Evolutionary conservation across 2,888 invertebrate species (phyloP), one percentile per base, ranked within the genome.

Genomic region (Meloe dianella): DNA sequence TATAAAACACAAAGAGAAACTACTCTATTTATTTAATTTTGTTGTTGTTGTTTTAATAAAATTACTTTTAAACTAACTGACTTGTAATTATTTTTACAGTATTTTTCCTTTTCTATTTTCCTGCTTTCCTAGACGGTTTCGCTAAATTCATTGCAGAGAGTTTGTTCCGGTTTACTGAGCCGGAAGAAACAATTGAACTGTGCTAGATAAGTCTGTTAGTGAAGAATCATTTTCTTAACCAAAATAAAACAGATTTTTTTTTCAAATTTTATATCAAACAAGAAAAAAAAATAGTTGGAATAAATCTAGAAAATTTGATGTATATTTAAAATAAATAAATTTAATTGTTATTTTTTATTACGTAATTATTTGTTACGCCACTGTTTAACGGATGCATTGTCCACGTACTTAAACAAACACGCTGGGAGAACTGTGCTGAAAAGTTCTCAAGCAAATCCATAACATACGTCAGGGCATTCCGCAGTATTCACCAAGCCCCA

Each of bases 401-500:
- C 75, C 77, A 77, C 77, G 75, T 77, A 77, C 75, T 75, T 72
- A 70, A 71, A 77, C 73, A 77, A 77, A 75, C 77, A 77, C 73
- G 77, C 77, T 77, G 77, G 75, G 77, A 76, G 77, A 77, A 76
- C 73, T 66, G 71, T 72, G 72, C 61, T 71, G 73, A 73, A 75
- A 72, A 69, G 75, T 77, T 77, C 77, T 77, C 77, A 77, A 54
- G 75, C 74, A 65, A 76, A 75, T 75, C 73, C 75, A 71, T 73
- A 72, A 73, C 76, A 75, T 75, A 75, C 77, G 77, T 76, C 75
- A 75, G 74, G 73, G 74, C 72, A 76, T 76, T 76, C 75, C 75
- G 76, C 69, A 66, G 65, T 65, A 70, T 69, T 71, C 71, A 68
- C 71, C 66, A 67, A 65, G 51, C 59, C 62, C 66, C 68, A 74